Evolutionary conservation across 2,113 vertebrate genomes (phyloP), one percentile per base, ranked within the genome.

Genomic region (Rhineura floridana): DNA sequence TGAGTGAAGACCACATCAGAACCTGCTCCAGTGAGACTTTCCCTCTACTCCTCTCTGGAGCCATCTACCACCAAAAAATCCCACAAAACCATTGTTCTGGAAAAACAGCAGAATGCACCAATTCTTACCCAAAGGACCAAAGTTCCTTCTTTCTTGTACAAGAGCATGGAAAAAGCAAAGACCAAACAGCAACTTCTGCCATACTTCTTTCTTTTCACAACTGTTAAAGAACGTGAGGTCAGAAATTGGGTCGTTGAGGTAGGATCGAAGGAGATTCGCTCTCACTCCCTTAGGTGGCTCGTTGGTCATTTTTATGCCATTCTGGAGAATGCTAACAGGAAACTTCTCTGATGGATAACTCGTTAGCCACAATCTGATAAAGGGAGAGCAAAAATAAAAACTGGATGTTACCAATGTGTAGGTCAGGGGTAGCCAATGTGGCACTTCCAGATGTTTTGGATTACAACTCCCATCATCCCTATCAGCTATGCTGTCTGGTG

Each of bases 241-340:
- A 0, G 98, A 98, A 93, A 99, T 93, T 15, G 98, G 98, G 89
- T 99, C 97, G 12, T 97, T 98, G 75, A 98, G 95, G 95, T 98
- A 98, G 0, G 98, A 99, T 7, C 97, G 98, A 77, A 99, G 93
- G 52, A 99, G 96, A 80, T 99, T 99, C 39, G 98, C 98, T 84
- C 98, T 94, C 4, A 99, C 92, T 0, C 98, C 98, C 91, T 98
- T 99, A 0, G 98, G 98, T n/a, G 98, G 98, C 86, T 99, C 98
- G 0, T 98, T 99, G 0, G 98, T 99, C 98, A 99, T 99, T 96
- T 99, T 99, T 92, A 99, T 96, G 48, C 98, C 97, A 46, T 99
- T 98, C 96, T 99, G 98, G 42, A 98, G 98, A 91, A 99, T 98
- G 85, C 98, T 98, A 76, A 99, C 98, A 2, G 98, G 98, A 95